Conservation (phyloP, 2,888 invertebrate genomes). For the Agrypnus murinus region DNA sequence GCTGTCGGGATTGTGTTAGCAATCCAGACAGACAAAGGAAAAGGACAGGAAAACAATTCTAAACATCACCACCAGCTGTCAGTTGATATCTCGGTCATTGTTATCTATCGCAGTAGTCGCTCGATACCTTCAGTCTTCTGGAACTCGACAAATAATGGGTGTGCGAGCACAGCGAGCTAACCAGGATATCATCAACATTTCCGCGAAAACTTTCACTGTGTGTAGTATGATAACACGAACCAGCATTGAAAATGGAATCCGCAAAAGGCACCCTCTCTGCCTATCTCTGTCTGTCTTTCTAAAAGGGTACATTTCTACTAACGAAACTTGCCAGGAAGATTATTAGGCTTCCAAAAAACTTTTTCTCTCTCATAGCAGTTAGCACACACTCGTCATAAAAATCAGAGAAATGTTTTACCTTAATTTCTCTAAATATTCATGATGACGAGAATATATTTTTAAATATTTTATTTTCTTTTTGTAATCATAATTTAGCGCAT, state of each 20-base stretch:
- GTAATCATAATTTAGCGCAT: neutral
- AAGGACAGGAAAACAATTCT: constrained; percentile 37
- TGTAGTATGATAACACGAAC: constrained; percentile 7
- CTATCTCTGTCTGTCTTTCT: too few species aligned
- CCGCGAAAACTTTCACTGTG: constrained; percentile 21
- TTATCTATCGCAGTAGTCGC: constrained; percentile 37
- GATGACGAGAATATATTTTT: too few species aligned
- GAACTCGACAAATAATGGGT: constrained; percentile 35
- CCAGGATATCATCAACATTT: constrained; percentile 31
- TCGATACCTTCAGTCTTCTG: constrained; percentile 30
- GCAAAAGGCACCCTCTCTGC: too few species aligned
- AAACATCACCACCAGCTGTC: constrained; percentile 46
- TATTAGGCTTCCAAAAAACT: too few species aligned
- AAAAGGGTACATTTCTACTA: too few species aligned
- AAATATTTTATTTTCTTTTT: too few species aligned
- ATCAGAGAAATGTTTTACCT: too few species aligned
- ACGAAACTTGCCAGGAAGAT: too few species aligned
- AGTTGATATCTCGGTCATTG: constrained; percentile 44
- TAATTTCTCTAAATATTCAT: too few species aligned
- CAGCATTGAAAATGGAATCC: constrained; percentile 18
- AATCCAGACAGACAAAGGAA: constrained; percentile 29
- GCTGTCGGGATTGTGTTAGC: constrained; percentile 42
- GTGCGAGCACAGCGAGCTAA: constrained; percentile 23
- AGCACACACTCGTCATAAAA: too few species aligned
- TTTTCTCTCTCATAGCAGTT: too few species aligned